Evolutionary conservation across 2,113 vertebrate genomes (phyloP).

Genomic region (Chauna torquata): DNA sequence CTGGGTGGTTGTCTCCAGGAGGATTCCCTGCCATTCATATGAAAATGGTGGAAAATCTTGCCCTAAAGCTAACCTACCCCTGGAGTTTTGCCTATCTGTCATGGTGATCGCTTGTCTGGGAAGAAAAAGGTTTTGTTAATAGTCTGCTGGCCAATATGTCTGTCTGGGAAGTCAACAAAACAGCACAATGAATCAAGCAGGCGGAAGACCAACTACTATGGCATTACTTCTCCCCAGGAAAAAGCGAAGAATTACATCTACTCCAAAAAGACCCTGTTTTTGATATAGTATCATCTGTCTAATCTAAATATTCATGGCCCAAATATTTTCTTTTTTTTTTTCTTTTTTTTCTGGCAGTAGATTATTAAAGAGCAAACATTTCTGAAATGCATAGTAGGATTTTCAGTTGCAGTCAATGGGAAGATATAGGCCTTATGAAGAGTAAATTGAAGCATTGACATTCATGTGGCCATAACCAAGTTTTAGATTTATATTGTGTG

Average conservation of each 20-base stretch:
- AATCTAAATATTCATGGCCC: neutral
- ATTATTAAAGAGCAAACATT: neutral
- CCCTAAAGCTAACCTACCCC: conserved; percentile 55
- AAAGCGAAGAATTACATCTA: neutral
- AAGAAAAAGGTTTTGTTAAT: conserved; percentile 45
- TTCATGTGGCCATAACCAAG: neutral
- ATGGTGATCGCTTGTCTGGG: neutral
- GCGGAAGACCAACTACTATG: neutral
- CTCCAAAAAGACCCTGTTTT: neutral
- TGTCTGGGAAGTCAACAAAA: neutral
- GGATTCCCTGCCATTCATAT: conserved; percentile 44
- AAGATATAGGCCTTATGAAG: neutral
- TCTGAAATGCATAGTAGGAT: neutral
- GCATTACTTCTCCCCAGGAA: conserved; percentile 15
- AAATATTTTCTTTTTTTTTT: neutral
- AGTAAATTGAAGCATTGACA: neutral
- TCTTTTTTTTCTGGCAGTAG: neutral
- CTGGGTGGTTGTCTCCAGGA: neutral
- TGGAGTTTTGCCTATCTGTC: conserved; percentile 44
- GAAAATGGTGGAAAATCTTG: conserved; percentile 57
- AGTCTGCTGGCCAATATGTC: neutral
- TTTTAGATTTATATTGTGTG: neutral
- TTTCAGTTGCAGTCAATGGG: neutral
- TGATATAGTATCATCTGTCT: neutral
- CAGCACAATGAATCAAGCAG: neutral